These are phyloP conservation scores for Acipenser ruthenus DNA, from an alignment of 2,797 vertebrate species.

Conservation along the genomic window DNA sequence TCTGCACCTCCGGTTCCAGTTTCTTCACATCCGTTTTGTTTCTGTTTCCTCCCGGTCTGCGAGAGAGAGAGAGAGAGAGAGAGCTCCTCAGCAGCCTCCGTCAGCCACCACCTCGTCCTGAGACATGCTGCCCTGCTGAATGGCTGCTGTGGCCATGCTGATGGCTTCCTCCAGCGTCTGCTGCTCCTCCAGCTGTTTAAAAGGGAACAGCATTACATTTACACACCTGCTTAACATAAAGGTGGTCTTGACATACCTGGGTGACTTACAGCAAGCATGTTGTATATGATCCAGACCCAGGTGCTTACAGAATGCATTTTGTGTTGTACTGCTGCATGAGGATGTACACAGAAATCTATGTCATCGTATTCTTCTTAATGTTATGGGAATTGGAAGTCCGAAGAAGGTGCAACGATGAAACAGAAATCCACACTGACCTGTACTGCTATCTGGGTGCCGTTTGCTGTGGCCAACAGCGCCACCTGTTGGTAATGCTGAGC, in stretches of 20 bases:
- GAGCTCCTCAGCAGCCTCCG: conserved; percentile 38
- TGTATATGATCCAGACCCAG: no score
- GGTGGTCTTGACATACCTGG: neutral
- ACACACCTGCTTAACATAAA: neutral
- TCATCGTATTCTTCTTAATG: no score
- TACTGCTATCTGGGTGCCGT: conserved; percentile 53
- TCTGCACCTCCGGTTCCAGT: no score
- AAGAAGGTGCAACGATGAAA: no score
- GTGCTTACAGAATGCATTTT: no score
- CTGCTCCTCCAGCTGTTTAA: conserved; percentile 55
- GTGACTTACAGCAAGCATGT: neutral
- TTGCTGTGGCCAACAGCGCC: conserved; percentile 56
- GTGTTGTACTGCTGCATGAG: no score
- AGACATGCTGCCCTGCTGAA: conserved; percentile 41
- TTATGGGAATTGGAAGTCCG: no score
- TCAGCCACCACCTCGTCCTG: conserved; percentile 28
- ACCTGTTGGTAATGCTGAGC: conserved; percentile 55
- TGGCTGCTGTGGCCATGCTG: conserved; percentile 49
- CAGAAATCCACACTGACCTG: conserved; percentile 42
- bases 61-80: neutral
- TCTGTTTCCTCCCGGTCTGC: neutral
- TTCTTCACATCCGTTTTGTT: no score
- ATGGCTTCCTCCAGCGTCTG: conserved; percentile 61
- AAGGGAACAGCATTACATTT: neutral
- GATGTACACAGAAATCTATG: no score